Evolutionary conservation across 2,113 vertebrate genomes (phyloP).

Genomic region (Verasper variegatus): DNA sequence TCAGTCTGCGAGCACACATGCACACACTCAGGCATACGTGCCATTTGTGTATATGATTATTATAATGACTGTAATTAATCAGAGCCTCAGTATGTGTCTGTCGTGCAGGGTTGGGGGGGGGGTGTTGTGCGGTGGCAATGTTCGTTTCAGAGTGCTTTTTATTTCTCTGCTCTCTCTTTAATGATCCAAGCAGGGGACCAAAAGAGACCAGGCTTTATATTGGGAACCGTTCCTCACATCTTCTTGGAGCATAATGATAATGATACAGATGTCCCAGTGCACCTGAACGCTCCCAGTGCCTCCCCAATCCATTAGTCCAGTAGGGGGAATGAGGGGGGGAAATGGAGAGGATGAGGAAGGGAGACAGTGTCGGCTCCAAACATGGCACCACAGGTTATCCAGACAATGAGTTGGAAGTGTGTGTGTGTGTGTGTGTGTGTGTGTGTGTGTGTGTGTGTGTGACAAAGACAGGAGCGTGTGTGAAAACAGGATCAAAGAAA

Average conservation of each 20-base stretch:
- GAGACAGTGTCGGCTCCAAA: slow-evolving; percentile 5
- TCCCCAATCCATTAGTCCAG: slow-evolving; percentile 58
- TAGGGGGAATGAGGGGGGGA: slow-evolving; percentile 33
- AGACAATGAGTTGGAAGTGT: slow-evolving; percentile 17
- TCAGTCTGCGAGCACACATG: slow-evolving; percentile 15
- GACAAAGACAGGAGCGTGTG: no score
- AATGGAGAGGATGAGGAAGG: slow-evolving; percentile 2
- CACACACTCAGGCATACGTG: slow-evolving; percentile 7
- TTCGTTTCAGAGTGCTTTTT: slow-evolving; percentile 58
- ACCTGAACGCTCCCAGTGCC: slow-evolving; percentile 51
- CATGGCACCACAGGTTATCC: slow-evolving; percentile 13
- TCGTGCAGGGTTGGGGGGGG: not conserved
- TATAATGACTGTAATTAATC: slow-evolving; percentile 73
- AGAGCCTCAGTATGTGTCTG: slow-evolving; percentile 55
- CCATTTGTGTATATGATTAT: slow-evolving; percentile 62
- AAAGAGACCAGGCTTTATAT: slow-evolving; percentile 44
- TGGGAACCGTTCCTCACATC: slow-evolving; percentile 60
- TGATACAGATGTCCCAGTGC: slow-evolving; percentile 54
- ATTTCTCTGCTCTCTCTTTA: slow-evolving; percentile 56
- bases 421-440: not conserved
- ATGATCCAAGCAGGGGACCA: slow-evolving; percentile 57
- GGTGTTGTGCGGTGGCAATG: slow-evolving; percentile 11
- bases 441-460: not conserved
- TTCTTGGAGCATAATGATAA: slow-evolving; percentile 66
- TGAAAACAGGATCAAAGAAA: not conserved